Base-by-base conservation (phyloP, 2,113 vertebrate genomes). In the Pheucticus melanocephalus region DNA sequence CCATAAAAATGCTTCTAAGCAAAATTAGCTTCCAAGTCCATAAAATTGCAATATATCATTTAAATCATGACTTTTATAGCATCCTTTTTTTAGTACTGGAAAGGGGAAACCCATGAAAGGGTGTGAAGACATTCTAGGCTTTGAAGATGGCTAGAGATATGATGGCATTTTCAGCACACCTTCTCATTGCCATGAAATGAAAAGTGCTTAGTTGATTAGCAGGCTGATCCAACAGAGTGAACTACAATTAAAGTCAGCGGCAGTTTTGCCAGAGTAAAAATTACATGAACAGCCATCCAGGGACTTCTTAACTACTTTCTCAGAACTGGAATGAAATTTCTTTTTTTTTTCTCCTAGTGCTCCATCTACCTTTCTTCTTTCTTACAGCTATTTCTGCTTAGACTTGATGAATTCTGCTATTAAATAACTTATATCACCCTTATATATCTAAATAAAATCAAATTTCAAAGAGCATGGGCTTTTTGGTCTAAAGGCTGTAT, bases 1-100 rank as follows among this genome's bases (percentile, higher is more conserved):
- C 97, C 91, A 98, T 98, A 98, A 98, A 98, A 98, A 96, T 95
- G 94, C 97, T 98, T 97, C 97, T 96, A 97, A 97, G 97, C 85
- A 97, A 98, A 98, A 97, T 98, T 97, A 97, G 96, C 96, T 98
- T 97, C 94, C 94, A 97, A 96, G 94, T 97, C 97, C 89, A 97
- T 98, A 98, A 98, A 98, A 95, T 94, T 86, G 94, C 94, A 97
- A 97, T 98, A 97, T 96, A 98, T 97, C 94, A 86, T 98, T 97
- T 97, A 96, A 96, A 97, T 81, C 37, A 88, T 95, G 98, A 97
- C 96, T 95, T 98, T 98, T 98, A 98, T 95, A 97, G 95, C 92
- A 96, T 95, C 91, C 80, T 94, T 94, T 95, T 95, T 97, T 95
- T 80, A 83, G 97, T 95, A 83, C 60, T 97, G 84, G 97, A 90